Evolutionary conservation across 2,797 vertebrate species (phyloP).

Genomic region (Sebastes cheni): DNA sequence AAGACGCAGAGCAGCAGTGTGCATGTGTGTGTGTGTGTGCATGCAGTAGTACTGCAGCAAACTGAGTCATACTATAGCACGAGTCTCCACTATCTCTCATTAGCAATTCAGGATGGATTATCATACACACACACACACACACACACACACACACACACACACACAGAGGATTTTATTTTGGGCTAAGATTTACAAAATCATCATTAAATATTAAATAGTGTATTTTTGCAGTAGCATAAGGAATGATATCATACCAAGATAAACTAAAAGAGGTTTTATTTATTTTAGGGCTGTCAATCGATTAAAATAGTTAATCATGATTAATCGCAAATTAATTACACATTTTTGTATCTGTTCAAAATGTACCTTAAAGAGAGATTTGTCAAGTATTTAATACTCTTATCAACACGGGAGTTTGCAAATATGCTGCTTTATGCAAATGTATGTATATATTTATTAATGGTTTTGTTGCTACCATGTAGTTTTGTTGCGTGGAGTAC

Average conservation of each 20-base stretch:
- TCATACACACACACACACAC: background rate
- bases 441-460: too few relatives aligned
- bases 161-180: constrained; percentile 7
- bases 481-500: too few relatives aligned
- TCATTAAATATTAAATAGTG: constrained; percentile 24
- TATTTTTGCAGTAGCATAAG: constrained; percentile 5
- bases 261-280: background rate
- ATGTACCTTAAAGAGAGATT: too few relatives aligned
- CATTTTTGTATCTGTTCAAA: too few relatives aligned
- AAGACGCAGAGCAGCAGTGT: background rate
- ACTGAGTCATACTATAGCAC: background rate
- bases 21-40: background rate
- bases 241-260: background rate
- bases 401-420: too few relatives aligned
- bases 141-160: background rate
- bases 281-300: background rate
- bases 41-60: constrained; percentile 11
- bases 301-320: too few relatives aligned
- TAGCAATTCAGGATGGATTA: background rate
- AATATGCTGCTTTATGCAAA: too few relatives aligned
- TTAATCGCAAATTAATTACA: too few relatives aligned
- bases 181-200: background rate
- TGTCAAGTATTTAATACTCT: too few relatives aligned
- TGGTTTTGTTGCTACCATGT: too few relatives aligned
- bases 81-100: background rate